Percentiles rank a stretch among this genome's conserved stretches.
Conservation (phyloP, 2,888 invertebrate species). For the Apoda limacodes region DNA sequence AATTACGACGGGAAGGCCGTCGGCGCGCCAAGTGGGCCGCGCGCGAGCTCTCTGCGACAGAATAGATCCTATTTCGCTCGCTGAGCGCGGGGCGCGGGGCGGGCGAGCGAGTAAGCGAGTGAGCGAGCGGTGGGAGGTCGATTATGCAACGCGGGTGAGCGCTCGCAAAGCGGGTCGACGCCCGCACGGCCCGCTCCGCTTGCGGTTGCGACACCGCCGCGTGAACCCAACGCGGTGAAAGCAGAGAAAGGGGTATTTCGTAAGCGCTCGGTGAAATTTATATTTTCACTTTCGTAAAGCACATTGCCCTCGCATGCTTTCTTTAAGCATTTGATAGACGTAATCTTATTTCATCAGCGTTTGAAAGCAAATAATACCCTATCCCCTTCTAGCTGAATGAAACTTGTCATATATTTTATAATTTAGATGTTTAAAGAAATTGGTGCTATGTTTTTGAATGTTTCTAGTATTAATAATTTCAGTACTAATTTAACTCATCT, state of each 20-base stretch:
- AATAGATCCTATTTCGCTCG: conserved; percentile 55
- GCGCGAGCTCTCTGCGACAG: conserved; percentile 26
- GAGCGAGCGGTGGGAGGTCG: conserved; percentile 37
- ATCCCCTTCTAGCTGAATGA: too few species aligned
- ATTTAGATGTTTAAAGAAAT: too few species aligned
- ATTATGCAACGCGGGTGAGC: conserved; percentile 72
- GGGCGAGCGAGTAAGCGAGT: conserved; percentile 26
- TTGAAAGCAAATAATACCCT: neutral
- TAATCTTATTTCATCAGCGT: neutral
- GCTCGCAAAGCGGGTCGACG: conserved; percentile 77
- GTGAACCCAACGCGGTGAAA: conserved; percentile 46
- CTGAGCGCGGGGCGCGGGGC: conserved; percentile 20
- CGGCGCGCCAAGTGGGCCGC: conserved; percentile 42
- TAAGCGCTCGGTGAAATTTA: conserved; percentile 66
- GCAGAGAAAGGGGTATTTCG: conserved; percentile 68
- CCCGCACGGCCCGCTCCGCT: conserved; percentile 63
- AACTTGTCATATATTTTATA: too few species aligned
- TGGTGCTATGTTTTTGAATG: too few species aligned
- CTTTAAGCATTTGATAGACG: conserved; percentile 2
- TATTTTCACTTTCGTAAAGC: conserved; percentile 65
- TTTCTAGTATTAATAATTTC: too few species aligned
- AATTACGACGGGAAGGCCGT: conserved; percentile 54
- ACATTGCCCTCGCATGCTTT: conserved; percentile 35
- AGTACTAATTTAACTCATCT: too few species aligned
- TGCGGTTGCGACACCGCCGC: conserved; percentile 26